These are phyloP conservation scores for Nesospiza acunhae DNA, from an alignment of 2,113 vertebrate species.

Conservation along the genomic window DNA sequence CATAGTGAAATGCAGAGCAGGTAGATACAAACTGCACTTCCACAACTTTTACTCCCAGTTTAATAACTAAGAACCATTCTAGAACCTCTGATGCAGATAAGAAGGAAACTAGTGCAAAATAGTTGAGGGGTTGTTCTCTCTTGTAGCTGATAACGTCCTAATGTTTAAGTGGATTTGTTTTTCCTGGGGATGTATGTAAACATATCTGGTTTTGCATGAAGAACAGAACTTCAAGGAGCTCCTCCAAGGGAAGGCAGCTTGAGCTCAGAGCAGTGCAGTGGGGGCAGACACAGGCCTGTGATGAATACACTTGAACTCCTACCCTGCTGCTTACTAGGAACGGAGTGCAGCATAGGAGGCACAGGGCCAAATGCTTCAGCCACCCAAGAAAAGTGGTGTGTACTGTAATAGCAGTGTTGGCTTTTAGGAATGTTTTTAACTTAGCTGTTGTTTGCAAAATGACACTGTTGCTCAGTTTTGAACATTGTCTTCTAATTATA, in stretches of 20 bases:
- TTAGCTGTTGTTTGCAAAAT: not conserved
- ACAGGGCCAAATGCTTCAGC: constrained; percentile 41
- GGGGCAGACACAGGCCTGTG: not conserved
- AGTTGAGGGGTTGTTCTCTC: not conserved
- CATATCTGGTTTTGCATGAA: not conserved
- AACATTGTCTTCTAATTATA: constrained; percentile 16
- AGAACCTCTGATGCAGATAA: not conserved
- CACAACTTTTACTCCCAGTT: not conserved
- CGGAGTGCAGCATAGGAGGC: not conserved
- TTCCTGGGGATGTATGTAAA: not conserved
- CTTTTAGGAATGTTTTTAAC: constrained; percentile 30
- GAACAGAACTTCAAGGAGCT: not conserved
- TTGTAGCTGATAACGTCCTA: not conserved
- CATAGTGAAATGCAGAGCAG: not conserved
- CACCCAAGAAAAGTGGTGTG: constrained; percentile 52
- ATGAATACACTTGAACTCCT: constrained; percentile 4
- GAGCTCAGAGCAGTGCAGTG: not conserved
- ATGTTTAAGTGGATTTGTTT: not conserved
- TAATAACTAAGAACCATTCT: constrained; percentile 1
- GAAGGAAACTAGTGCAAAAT: not conserved
- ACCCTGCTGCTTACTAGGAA: constrained; percentile 16
- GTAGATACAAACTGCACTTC: not conserved
- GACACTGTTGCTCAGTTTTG: not conserved
- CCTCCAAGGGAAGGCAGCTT: not conserved
- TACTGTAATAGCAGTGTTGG: constrained; percentile 34